A percentile compares a stretch with the other conserved stretches of the same genome.
Evolutionary conservation across 2,797 vertebrate species (phyloP).

Genomic region (Cheracebus regulus): DNA sequence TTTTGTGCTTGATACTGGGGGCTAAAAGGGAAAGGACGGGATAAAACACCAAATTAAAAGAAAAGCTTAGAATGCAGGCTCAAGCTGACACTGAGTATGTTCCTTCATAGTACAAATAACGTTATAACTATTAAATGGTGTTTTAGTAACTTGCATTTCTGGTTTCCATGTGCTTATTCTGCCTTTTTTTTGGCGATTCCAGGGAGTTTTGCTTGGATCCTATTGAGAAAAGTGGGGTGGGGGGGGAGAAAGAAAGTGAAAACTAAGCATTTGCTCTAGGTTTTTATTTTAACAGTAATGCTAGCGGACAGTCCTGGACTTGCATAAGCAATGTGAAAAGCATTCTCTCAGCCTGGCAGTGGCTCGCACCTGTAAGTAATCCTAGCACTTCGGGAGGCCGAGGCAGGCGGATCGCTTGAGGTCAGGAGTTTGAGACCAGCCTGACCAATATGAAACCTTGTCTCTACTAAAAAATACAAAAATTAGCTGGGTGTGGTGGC

Average conservation of each 20-base stretch:
- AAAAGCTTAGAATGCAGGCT: slow-evolving; percentile 77
- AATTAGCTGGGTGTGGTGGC: no score
- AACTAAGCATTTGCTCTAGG: not conserved
- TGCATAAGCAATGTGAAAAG: not conserved
- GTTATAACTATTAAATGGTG: slow-evolving; percentile 72
- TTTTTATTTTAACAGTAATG: not conserved
- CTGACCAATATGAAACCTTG: no score
- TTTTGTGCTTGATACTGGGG: slow-evolving; percentile 74
- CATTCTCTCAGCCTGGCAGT: not conserved
- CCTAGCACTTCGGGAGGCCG: no score
- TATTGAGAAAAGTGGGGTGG: slow-evolving; percentile 62
- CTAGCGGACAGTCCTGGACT: not conserved
- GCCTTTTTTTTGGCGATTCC: slow-evolving; percentile 88
- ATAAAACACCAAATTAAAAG: slow-evolving; percentile 65
- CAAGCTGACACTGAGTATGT: slow-evolving; percentile 74
- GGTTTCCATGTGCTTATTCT: slow-evolving; percentile 84
- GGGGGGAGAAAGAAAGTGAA: not conserved
- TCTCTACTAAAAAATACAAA: no score
- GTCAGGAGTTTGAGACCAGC: no score
- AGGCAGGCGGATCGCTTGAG: no score
- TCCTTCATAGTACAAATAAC: slow-evolving; percentile 74
- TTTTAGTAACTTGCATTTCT: slow-evolving; percentile 65
- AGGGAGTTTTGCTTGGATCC: slow-evolving; percentile 94
- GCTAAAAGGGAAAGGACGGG: slow-evolving; percentile 47
- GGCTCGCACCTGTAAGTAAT: no score